Evolutionary conservation across 1,140 invertebrate species (phyloP), one percentile per base, ranked within the genome.

Genomic region (Lordiphosa clarofinis): DNA sequence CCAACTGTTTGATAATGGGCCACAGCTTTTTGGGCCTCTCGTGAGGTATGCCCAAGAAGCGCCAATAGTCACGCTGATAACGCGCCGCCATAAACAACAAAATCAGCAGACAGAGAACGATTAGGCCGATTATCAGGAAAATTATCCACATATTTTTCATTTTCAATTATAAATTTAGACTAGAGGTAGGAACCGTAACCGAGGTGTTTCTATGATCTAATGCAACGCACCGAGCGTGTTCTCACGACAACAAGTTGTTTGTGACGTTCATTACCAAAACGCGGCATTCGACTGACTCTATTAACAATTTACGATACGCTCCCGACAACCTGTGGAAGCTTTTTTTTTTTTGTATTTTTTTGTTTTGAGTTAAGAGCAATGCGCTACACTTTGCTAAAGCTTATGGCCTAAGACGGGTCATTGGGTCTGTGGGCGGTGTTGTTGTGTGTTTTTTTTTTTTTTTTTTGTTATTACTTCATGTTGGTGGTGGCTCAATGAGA

Each of bases 11-110:
- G 8, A 81, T 61, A 38, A 86, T 81, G 48, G 62, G 62, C 81
- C 72, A 67, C 4, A 87, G 37, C 28, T 79, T 82, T 43, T 84
- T 79, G 4, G 86, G 86, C 2, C 68, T 56, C 55, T 88, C 86
- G 39, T 87, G 82, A 7, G 86, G 86, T 57, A 88, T 79, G 39
- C 61, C 59, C 58, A 84, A 55, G 42, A 70, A 88, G 19, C 57
- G 81, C 86, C 86, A 88, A 56, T 88, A 88, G 35, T 88, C 71
- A 6, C 86, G 81, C 47, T 87, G 78, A 67, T 88, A 88, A 35
- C 63, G 64, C 10, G 75, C 60, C n/a, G 64, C 69, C 31, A 88
- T 68, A 40, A 67, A 42, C 15, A 79, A 15, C 36, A 88, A 55
- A 19, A 66, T 33, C 36, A 88, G 39, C 19, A 87, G 49, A 4